Conservation (phyloP, 1,140 invertebrate species). For the Cepaea nemoralis region DNA sequence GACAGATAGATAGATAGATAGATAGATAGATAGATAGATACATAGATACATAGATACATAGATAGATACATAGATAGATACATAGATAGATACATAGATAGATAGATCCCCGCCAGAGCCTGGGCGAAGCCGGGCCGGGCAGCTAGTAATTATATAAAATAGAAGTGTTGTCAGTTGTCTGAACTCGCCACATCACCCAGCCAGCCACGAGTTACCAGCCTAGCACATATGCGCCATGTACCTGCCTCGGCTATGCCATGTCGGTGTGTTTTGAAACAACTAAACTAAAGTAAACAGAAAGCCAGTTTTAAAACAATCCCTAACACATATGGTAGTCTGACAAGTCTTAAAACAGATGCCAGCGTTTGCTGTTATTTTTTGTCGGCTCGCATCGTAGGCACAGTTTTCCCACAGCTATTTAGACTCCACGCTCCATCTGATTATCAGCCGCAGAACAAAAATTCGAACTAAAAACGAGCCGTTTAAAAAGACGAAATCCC, state of each 20-base stretch:
- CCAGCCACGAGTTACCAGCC: no score
- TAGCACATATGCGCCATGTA: background rate
- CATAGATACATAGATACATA: no score
- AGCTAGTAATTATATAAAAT: no score
- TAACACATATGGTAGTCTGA: background rate
- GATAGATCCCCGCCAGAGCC: no score
- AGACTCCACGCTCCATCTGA: background rate
- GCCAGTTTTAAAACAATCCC: background rate
- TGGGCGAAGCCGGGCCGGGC: no score
- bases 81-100: no score
- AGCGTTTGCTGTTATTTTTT: background rate
- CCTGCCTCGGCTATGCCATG: background rate
- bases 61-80: no score
- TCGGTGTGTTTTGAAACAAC: background rate
- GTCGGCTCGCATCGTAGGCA: background rate
- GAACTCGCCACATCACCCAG: no score
- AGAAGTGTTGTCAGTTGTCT: no score
- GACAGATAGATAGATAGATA: no score
- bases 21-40: no score
- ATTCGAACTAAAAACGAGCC: background rate
- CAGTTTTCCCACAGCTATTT: background rate
- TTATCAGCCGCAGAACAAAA: background rate
- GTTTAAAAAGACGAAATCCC: background rate
- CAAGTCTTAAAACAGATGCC: constrained; percentile 3
- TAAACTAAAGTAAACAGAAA: background rate